These are phyloP conservation scores for Drosophila nigromelanica DNA, from an alignment of 1,140 invertebrate species.

Conservation along the genomic window DNA sequence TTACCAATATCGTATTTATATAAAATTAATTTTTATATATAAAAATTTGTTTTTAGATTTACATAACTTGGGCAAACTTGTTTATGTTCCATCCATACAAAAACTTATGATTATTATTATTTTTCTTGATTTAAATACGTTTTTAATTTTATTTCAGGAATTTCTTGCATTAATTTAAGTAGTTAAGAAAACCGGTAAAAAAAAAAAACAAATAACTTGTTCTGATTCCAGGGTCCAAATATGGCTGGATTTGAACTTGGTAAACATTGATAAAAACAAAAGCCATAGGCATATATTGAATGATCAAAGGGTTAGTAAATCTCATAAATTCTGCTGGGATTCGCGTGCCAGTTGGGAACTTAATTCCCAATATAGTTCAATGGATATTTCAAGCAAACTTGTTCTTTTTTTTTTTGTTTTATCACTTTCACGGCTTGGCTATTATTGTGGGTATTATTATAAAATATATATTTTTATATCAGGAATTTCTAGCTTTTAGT, in stretches of 20 bases:
- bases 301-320: neutral
- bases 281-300: neutral
- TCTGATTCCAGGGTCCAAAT: slow-evolving; percentile 33
- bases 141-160: slow-evolving; percentile 38
- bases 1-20: slow-evolving; percentile 1
- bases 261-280: neutral
- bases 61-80: slow-evolving; percentile 39
- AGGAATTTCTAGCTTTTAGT: slow-evolving; percentile 43
- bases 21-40: slow-evolving; percentile 7
- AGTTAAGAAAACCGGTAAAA: slow-evolving; percentile 34
- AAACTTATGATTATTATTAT: slow-evolving; percentile 20
- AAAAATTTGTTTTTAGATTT: slow-evolving; percentile 23
- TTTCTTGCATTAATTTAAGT: slow-evolving; percentile 37
- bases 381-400: slow-evolving; percentile 29
- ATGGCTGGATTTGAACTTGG: neutral
- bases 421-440: slow-evolving; percentile 32
- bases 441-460: slow-evolving; percentile 27
- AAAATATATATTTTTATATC: slow-evolving; percentile 33
- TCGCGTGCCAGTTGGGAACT: slow-evolving; percentile 27
- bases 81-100: slow-evolving; percentile 1
- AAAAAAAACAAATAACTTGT: slow-evolving; percentile 26
- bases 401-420: neutral
- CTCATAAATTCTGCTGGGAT: neutral
- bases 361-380: slow-evolving; percentile 5
- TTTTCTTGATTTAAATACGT: slow-evolving; percentile 41